A percentile compares a stretch with the other conserved stretches of the same genome.
These are phyloP conservation scores for Luperina nickerlii DNA, from an alignment of 2,888 invertebrate genomes.

Conservation along the genomic window DNA sequence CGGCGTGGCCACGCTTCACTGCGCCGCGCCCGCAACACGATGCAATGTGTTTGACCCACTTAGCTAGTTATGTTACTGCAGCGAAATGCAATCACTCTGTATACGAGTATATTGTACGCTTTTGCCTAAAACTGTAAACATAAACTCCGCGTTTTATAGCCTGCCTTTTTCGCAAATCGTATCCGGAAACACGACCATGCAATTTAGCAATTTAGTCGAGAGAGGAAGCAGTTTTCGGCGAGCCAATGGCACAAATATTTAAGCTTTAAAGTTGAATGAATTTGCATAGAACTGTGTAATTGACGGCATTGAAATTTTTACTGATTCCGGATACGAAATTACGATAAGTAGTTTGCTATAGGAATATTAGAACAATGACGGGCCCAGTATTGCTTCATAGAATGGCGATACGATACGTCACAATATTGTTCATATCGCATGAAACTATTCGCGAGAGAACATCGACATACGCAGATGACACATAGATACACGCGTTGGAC, in stretches of 20 bases:
- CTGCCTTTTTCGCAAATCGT: slow-evolving; percentile 47
- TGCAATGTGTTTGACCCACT: slow-evolving; percentile 87
- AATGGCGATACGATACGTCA: slow-evolving; percentile 11
- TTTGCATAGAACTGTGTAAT: slow-evolving; percentile 26
- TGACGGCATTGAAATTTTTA: slow-evolving; percentile 7
- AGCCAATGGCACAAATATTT: slow-evolving; percentile 38
- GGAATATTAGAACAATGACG: slow-evolving; percentile 5
- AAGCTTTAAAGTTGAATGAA: slow-evolving; percentile 37
- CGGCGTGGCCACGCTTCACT: slow-evolving; percentile 81
- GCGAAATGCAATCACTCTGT: slow-evolving; percentile 70
- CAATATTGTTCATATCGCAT: slow-evolving; percentile 40
- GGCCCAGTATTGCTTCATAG: slow-evolving; percentile 4
- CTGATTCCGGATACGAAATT: not conserved
- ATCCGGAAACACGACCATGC: slow-evolving; percentile 48
- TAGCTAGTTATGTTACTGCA: slow-evolving; percentile 76
- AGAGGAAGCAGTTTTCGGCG: slow-evolving; percentile 50
- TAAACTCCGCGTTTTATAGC: slow-evolving; percentile 55
- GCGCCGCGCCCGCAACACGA: slow-evolving; percentile 78
- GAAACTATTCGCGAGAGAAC: slow-evolving; percentile 51
- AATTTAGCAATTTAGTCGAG: slow-evolving; percentile 40
- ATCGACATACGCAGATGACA: slow-evolving; percentile 35
- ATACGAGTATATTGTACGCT: slow-evolving; percentile 52
- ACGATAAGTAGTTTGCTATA: slow-evolving; percentile 1
- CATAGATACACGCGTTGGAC: slow-evolving; percentile 41
- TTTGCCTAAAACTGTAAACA: slow-evolving; percentile 56